Evolutionary conservation across 2,888 invertebrate species (phyloP).

Genomic region (Scrobipalpa costella): DNA sequence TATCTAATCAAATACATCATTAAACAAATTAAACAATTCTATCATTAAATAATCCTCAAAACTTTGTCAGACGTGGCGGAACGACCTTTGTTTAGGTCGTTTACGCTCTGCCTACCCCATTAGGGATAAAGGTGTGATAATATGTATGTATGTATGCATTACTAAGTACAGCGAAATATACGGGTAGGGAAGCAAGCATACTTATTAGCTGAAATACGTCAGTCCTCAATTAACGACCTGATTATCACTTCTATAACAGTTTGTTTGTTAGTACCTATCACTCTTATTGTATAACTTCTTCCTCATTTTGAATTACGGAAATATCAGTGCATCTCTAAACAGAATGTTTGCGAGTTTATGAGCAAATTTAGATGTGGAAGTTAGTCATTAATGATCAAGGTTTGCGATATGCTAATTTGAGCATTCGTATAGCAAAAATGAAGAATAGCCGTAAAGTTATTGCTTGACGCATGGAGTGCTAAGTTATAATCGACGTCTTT

Average conservation of each 20-base stretch:
- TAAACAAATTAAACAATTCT: too few species aligned
- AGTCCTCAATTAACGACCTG: slow-evolving; percentile 60
- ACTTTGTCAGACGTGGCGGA: too few species aligned
- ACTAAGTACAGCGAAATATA: too few species aligned
- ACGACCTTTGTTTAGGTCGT: too few species aligned
- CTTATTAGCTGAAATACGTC: slow-evolving; percentile 59
- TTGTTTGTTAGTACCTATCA: slow-evolving; percentile 17
- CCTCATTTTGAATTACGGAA: too few species aligned
- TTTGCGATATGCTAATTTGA: background rate
- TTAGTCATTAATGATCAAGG: background rate
- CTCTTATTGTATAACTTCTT: slow-evolving; percentile 34
- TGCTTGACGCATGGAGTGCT: too few species aligned
- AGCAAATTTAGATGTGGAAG: slow-evolving; percentile 10
- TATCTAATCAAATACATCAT: too few species aligned
- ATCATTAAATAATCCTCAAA: too few species aligned
- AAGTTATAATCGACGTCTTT: too few species aligned
- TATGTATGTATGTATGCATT: too few species aligned
- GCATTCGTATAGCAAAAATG: background rate
- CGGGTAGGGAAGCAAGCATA: slow-evolving; percentile 41
- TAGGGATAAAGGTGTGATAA: too few species aligned
- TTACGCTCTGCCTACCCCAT: too few species aligned
- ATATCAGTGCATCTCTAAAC: slow-evolving; percentile 46
- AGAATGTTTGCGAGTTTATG: slow-evolving; percentile 34
- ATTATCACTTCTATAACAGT: slow-evolving; percentile 55
- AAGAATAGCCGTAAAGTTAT: background rate